Base-by-base conservation (phyloP, 2,797 vertebrate genomes). In the Salarias fasciatus region DNA sequence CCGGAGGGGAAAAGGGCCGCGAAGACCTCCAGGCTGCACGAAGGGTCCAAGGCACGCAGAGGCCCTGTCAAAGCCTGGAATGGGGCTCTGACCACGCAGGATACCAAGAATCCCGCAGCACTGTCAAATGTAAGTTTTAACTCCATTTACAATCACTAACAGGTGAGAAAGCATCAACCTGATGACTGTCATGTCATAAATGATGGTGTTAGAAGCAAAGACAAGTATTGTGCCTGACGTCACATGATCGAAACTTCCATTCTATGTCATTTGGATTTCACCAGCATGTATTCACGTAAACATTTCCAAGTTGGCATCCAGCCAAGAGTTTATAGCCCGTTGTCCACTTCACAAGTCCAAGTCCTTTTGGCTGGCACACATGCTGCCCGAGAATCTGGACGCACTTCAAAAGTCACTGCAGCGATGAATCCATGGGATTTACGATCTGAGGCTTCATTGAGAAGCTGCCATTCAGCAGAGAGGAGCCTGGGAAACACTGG, bases 71-170 rank as follows among this genome's bases (percentile, higher is more conserved):
- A 75, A 75, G 75, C 13, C 87, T 99, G 72, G 90, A 94, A 89
- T 99, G 96, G 96, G 96, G 96, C 24, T 94, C 96, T 0, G 97
- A 99, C 57, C 75, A 88, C 0, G 92, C 95, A 0, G 98, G 97
- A 7, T 96, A 95, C 90, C 96, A 97, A 86, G 98, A 99, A 81
- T 96, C 96, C 0, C 95, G 95, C 69, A 95, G 94, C 82, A 98
- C 97, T 1, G 98, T 97, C 83, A 98, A 95, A 95, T 55, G 98
- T 99, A 94, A 98, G 98, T 95, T 54, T 49, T 36, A 4, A 66
- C 1, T 5, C n/a, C 10, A 5, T 14, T 51, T 55, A 18, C 6
- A 14, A 54, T 37, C 33, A 3, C n/a, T n/a, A 24, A 24, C 18
- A 24, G 3, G 18, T 24, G 18, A 24, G 18, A 24, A 24, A 24